Conservation (phyloP, 1,140 invertebrate genomes). For the Dryas iulia region DNA sequence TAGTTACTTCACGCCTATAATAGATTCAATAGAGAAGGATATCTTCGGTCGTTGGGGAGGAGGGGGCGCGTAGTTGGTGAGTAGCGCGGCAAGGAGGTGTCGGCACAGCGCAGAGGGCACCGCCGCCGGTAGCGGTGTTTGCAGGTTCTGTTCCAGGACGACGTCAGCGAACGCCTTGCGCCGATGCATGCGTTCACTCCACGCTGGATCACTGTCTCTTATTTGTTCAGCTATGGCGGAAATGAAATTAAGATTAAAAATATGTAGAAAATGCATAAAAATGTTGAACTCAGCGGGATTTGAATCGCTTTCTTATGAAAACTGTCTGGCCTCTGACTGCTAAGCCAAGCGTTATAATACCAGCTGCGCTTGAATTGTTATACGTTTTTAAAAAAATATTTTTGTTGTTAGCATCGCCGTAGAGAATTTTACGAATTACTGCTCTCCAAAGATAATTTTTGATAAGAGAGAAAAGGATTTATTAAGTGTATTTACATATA, state of each 20-base stretch:
- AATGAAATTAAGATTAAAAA: slow-evolving; percentile 6
- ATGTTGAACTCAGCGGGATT: no score
- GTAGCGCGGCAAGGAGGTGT: slow-evolving; percentile 55
- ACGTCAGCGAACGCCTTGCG: slow-evolving; percentile 81
- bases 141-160: slow-evolving; percentile 70
- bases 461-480: no score
- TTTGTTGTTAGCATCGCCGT: no score
- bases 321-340: no score
- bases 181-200: slow-evolving; percentile 79
- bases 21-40: slow-evolving; percentile 82
- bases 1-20: slow-evolving; percentile 77
- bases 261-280: not conserved
- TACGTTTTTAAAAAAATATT: no score
- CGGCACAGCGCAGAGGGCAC: slow-evolving; percentile 47
- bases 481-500: no score
- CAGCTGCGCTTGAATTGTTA: no score
- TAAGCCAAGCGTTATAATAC: no score
- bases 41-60: slow-evolving; percentile 67
- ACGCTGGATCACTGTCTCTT: slow-evolving; percentile 43
- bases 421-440: no score
- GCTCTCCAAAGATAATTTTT: no score
- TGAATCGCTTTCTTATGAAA: no score
- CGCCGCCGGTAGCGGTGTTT: slow-evolving; percentile 27
- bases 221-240: slow-evolving; percentile 25
- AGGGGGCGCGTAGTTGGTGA: slow-evolving; percentile 48